Percentiles rank a stretch among this genome's conserved stretches.
Conservation (phyloP, 2,113 vertebrate species). For the Pica pica region DNA sequence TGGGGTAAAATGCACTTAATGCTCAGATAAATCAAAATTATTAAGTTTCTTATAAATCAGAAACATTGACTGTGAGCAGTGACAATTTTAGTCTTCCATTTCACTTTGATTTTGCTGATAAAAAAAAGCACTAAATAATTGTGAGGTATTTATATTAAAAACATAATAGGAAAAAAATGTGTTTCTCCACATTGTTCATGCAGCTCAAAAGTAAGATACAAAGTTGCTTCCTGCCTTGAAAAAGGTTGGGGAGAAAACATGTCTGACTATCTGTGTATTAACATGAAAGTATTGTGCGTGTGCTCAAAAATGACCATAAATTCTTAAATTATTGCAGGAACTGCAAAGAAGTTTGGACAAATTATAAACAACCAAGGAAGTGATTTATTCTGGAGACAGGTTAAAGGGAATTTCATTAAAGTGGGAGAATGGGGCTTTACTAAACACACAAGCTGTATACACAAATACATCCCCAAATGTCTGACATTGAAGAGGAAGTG, state of each 20-base stretch:
- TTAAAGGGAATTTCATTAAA: neutral
- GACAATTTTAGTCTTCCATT: neutral
- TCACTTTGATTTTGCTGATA: neutral
- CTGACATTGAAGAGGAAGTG: neutral
- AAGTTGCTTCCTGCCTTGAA: neutral
- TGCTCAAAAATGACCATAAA: neutral
- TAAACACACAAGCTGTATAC: neutral
- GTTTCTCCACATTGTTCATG: neutral
- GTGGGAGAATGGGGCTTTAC: neutral
- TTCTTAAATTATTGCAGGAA: neutral
- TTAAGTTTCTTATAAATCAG: neutral
- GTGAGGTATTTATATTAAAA: neutral
- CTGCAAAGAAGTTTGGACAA: neutral
- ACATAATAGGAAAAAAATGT: neutral
- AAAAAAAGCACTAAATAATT: neutral
- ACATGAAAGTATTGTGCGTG: neutral
- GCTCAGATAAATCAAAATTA: neutral
- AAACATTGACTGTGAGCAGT: neutral
- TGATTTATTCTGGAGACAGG: neutral
- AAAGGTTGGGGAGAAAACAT: neutral
- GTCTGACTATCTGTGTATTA: neutral
- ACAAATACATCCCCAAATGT: neutral
- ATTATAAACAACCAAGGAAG: neutral
- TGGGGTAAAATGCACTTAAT: neutral
- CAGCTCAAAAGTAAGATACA: neutral